phyloP scores from a whole-genome alignment of 1,140 invertebrate genomes.

The Diabrotica undecimpunctata region DNA sequence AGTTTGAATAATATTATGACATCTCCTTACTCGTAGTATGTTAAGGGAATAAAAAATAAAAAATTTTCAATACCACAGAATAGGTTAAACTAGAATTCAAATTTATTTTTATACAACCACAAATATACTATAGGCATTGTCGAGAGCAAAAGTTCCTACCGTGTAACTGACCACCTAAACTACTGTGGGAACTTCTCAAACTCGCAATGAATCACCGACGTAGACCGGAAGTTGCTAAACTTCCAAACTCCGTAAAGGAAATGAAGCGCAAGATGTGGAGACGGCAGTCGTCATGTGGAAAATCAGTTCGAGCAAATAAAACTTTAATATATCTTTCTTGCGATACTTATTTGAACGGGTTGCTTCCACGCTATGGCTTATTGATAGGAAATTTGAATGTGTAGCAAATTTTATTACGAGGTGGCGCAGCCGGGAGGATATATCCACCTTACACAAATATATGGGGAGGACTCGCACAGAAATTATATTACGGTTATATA shows the following conservation, averaged over 20 bases:
- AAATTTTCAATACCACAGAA: too few relatives aligned
- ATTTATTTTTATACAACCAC: too few relatives aligned
- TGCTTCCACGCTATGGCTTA: background rate
- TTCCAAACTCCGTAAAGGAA: background rate
- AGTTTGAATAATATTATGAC: too few relatives aligned
- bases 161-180: background rate
- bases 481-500: background rate
- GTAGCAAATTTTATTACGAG: background rate
- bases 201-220: background rate
- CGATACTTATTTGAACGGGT: slow-evolving; percentile 1
- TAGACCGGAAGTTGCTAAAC: background rate
- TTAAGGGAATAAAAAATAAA: too few relatives aligned
- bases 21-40: too few relatives aligned
- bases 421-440: background rate
- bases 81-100: too few relatives aligned
- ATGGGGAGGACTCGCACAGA: background rate
- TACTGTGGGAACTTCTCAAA: background rate
- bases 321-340: slow-evolving; percentile 1
- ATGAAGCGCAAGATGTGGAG: slow-evolving; percentile 1
- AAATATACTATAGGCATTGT: too few relatives aligned
- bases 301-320: slow-evolving; percentile 1
- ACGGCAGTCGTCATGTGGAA: background rate
- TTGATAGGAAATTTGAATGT: slow-evolving; percentile 2
- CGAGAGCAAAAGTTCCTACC: too few relatives aligned
- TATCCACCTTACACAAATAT: background rate